Percentiles rank a stretch among this genome's conserved stretches.
These are phyloP conservation scores for Myotis planiceps DNA, from an alignment of 2,797 vertebrate genomes.

Conservation along the genomic window DNA sequence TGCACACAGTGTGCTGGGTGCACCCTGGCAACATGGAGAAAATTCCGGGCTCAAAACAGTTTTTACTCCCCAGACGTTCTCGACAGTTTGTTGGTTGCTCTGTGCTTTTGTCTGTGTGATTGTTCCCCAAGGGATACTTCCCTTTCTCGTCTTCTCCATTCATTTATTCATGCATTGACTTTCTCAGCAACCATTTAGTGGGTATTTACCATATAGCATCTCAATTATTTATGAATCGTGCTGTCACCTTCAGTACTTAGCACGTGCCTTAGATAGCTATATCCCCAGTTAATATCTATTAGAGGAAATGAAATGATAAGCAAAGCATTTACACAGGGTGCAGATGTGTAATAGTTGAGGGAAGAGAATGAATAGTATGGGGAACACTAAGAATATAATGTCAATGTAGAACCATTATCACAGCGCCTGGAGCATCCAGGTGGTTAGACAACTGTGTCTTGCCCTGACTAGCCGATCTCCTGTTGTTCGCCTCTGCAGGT, in stretches of 20 bases:
- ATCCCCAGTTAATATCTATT: background rate
- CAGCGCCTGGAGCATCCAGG: fast-evolving
- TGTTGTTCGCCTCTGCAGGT: background rate
- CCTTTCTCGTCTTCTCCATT: background rate
- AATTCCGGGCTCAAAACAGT: background rate
- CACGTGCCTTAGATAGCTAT: background rate
- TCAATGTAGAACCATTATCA: background rate
- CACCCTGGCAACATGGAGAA: background rate
- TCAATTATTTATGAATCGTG: background rate
- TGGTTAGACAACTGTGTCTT: background rate
- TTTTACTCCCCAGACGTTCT: background rate
- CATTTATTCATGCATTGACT: background rate
- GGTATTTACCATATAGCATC: background rate
- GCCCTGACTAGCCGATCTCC: background rate
- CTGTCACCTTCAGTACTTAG: background rate
- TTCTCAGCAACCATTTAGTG: background rate
- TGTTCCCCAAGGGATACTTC: background rate
- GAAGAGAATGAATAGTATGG: background rate
- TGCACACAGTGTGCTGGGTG: fast-evolving
- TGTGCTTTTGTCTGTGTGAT: background rate
- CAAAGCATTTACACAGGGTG: background rate
- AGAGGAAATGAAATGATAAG: background rate
- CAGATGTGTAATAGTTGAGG: background rate
- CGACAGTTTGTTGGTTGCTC: background rate
- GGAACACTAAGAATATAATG: background rate